phyloP scores from a whole-genome alignment of 2,797 vertebrate species.

The Ctenopoma multispine region DNA sequence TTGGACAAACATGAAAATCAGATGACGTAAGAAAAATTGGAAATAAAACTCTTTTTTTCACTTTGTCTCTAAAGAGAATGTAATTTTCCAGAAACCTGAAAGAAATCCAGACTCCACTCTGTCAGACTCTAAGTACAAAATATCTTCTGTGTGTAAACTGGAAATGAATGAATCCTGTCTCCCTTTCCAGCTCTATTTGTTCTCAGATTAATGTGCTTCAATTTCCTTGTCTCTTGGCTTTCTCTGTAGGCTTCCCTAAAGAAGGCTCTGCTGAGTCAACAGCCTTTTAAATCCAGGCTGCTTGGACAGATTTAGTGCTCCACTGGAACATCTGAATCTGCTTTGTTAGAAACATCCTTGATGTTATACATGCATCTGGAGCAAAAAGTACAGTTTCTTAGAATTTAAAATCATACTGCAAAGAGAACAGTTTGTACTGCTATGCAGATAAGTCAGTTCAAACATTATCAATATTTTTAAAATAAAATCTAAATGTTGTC shows the following conservation, averaged over 20 bases:
- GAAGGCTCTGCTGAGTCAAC: slow-evolving; percentile 19
- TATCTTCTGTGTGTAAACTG: slow-evolving; percentile 1
- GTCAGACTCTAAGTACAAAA: not conserved
- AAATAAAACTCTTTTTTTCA: no score
- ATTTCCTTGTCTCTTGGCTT: slow-evolving; percentile 15
- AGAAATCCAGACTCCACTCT: not conserved
- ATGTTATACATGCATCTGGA: not conserved
- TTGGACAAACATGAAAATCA: no score
- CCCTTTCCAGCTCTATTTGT: slow-evolving; percentile 8
- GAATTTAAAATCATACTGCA: not conserved
- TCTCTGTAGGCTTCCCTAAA: slow-evolving; percentile 9
- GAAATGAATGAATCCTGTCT: slow-evolving; percentile 4
- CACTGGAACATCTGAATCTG: slow-evolving; percentile 26
- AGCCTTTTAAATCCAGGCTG: slow-evolving; percentile 22
- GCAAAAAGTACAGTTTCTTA: not conserved
- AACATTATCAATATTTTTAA: not conserved
- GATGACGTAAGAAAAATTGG: not conserved
- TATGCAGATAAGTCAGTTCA: not conserved
- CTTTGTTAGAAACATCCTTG: slow-evolving; percentile 10
- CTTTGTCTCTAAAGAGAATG: no score
- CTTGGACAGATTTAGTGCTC: slow-evolving; percentile 22
- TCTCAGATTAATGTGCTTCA: slow-evolving; percentile 27
- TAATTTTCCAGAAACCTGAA: not conserved
- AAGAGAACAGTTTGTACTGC: not conserved
- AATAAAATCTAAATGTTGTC: not conserved